Base-by-base conservation (phyloP, 2,113 vertebrate species). In the Pogona vitticeps region DNA sequence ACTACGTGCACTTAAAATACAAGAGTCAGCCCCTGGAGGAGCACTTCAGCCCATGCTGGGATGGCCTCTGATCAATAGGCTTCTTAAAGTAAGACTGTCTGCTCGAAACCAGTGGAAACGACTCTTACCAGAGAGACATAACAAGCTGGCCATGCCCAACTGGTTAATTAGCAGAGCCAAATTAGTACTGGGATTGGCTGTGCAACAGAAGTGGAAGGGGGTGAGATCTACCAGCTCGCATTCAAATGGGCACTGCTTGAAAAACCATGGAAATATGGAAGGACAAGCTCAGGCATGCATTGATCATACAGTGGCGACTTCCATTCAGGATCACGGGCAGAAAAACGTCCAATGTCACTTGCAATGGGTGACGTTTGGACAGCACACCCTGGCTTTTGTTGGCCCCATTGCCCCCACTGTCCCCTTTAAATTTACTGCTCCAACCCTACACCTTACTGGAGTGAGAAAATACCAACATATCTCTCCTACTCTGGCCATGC, bases 1-100 rank as follows among this genome's bases (percentile, higher is more conserved):
- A 97, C 97, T 95, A 95, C 92, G 95, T 96, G 97, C 97, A 97
- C 97, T 98, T 97, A 97, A 97, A 97, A 96, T 96, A 95, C 63
- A 80, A 93, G 95, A 96, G 96, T 94, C 90, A 94, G 96, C 94
- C 96, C 96, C 94, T 94, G 92, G 96, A 97, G 97, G 93, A 94
- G 95, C 89, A 87, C 94, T 93, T 82, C 92, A 91, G 95, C 94
- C 46, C 96, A 95, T 65, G 94, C 91, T 94, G 93, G 91, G 94
- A 94, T 95, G 94, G 92, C 92, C 95, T 92, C 90, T 92, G 96
- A 98, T 98, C 96, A 94, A 97, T 97, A 96, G 58, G 15, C 75
- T 92, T 93, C 95, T 97, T 97, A 97, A 97, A 97, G 96, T 97
- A 96, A 97, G 96, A 97, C 96, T 96, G 97, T 96, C 96, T 97